Conservation (phyloP, 2,113 vertebrate genomes). For the Barbus barbus region DNA sequence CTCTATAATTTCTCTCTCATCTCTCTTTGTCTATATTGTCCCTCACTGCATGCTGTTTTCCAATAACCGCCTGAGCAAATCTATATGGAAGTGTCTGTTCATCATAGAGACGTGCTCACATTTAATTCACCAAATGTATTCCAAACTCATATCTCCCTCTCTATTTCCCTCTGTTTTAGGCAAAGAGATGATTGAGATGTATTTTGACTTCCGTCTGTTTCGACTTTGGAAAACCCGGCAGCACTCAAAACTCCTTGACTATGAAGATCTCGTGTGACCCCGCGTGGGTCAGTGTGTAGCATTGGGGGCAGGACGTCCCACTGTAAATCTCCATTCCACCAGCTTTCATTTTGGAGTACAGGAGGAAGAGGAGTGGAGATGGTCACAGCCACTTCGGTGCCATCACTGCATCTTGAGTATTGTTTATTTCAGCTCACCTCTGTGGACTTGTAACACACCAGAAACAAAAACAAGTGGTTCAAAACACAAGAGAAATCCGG, state of each 20-base stretch:
- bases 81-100: neutral
- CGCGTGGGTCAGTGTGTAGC: conserved; percentile 16
- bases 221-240: conserved; percentile 98
- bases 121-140: neutral
- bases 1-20: no score
- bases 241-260: conserved; percentile 96
- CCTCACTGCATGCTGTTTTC: neutral
- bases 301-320: conserved; percentile 41
- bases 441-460: conserved; percentile 25
- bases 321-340: conserved; percentile 52
- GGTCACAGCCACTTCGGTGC: neutral
- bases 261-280: conserved; percentile 85
- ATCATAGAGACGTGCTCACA: neutral
- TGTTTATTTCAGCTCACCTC: conserved; percentile 28
- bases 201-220: conserved; percentile 97
- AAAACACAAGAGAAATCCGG: neutral
- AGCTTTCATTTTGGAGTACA: conserved; percentile 61
- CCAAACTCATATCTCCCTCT: neutral
- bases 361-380: conserved; percentile 27
- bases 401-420: neutral
- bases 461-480: conserved; percentile 17
- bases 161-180: conserved; percentile 69
- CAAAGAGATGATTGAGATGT: conserved; percentile 97
- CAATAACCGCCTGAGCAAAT: neutral
- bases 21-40: neutral